Evolutionary conservation across 2,888 invertebrate species (phyloP), one percentile per base, ranked within the genome.

Genomic region (Harpalus rubripes): DNA sequence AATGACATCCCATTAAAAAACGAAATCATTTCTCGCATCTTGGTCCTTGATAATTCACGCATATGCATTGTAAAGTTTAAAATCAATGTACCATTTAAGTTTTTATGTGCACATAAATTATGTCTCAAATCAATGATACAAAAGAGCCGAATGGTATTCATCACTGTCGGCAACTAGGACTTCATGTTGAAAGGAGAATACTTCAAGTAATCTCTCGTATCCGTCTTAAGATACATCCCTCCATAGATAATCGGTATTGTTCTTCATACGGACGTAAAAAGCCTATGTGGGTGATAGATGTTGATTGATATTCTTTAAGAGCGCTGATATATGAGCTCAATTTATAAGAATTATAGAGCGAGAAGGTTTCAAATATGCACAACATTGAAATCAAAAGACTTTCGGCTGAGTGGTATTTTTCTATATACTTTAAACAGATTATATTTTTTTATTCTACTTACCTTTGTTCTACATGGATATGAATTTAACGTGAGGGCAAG

Each of bases 101-200:
- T 61, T 83, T 83, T 74, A 83, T 44, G 76, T n/a, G 76, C 18
- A 74, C 83, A 83, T 83, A 83, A 83, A 83, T 83, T 61, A 83
- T 83, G 59, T 83, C 78, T 61, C 74, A 83, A 83, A 41, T 61
- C 59, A 72, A 59, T 76, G 72, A 56, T 61, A 68, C 56, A 83
- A 83, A 76, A 74, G 72, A 6, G 10, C 56, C 7, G 15, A 76
- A 18, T 7, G n/a, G 58, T 52, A 83, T 83, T 61, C 76, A 83
- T 76, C 72, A 82, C 59, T 59, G 39, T 82, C 32, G 81, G 44
- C 56, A 56, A 44, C 39, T 58, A 74, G 12, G 44, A 6, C 44
- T 52, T 52, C 44, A 52, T 52, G 44, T 10, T 52, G 44, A 12
- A 61, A 58, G 41, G 18, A 39, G 44, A 58, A 72, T 74, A 61